Base-by-base conservation (phyloP, 2,888 invertebrate species). In the Eudasyphora cyanicolor region DNA sequence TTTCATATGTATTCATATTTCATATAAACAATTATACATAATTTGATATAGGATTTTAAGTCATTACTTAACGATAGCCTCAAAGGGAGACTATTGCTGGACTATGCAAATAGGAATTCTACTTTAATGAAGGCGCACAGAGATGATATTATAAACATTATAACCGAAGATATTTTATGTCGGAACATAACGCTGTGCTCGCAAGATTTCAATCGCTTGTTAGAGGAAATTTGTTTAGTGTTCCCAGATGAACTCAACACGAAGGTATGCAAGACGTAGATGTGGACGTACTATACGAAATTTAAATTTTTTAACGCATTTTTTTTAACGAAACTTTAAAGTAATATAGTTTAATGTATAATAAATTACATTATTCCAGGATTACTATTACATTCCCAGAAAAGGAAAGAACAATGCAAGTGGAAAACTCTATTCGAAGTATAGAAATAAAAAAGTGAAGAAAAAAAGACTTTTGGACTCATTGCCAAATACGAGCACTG, bases 361-460 rank as follows among this genome's bases (percentile, higher is more conserved):
- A 49, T 35, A 35, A 5, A 35, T 35, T 35, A 49, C 2, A 49
- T 49, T 49, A 17, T 21, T 27, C 27, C n/a, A 64, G 35, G 64
- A 49, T 51, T 64, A 62, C 21, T 60, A 74, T 42, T 42, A 60
- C 24, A 76, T 67, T 67, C 51, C 54, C 54, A 64, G 76, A 24
- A 42, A 38, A 76, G 60, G 24, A 38, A 67, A 76, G 51, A 71
- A 51, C 35, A 54, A 67, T 67, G 24, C 67, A n/a, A 57, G 42
- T 27, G 35, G 76, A 29, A 54, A 67, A 24, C 49, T 75, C 5
- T 75, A 21, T 24, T 64, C 32, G 3, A 51, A 35, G 32, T 75
- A 60, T 60, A 21, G 73, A 73, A 73, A 42, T 45, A 45, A 42
- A 27, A 74, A 42, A 12, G 24, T 60, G 24, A 60, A 60, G 45